Conservation (phyloP, 2,797 vertebrate genomes). For the Sebastes dallii region DNA sequence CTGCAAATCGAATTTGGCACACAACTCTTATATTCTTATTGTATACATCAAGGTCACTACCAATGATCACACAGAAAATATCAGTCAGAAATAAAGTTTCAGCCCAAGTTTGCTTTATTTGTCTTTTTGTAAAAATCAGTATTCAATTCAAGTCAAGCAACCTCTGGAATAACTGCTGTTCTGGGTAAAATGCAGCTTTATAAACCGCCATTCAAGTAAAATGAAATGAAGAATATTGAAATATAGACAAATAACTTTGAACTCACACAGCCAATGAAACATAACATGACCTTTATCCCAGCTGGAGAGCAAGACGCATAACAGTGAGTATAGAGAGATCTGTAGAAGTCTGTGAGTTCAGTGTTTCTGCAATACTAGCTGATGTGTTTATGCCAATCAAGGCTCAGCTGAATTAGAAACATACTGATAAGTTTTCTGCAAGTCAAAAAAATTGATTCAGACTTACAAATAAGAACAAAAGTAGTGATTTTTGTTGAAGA, state of each 20-base stretch:
- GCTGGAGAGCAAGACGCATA: neutral
- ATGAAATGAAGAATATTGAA: neutral
- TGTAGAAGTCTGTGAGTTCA: neutral
- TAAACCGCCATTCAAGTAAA: neutral
- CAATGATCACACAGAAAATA: neutral
- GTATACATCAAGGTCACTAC: neutral
- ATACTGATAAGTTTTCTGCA: neutral
- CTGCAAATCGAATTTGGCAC: neutral
- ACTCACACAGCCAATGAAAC: neutral
- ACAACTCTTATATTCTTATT: neutral
- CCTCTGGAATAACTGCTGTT: neutral
- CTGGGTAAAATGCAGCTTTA: neutral
- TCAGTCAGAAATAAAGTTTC: neutral
- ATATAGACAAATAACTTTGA: neutral
- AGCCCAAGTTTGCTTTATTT: constrained; percentile 45
- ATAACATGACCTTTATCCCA: neutral
- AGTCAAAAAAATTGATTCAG: constrained; percentile 23
- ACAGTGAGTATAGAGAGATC: neutral
- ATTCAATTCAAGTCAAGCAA: constrained; percentile 8
- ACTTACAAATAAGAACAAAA: constrained; percentile 5
- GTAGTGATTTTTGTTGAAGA: constrained; percentile 9
- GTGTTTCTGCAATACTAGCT: neutral
- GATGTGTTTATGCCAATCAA: neutral
- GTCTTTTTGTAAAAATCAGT: constrained; percentile 8
- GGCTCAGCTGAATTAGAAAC: constrained; percentile 10